Evolutionary conservation across 2,113 vertebrate genomes (phyloP).

Genomic region (Phalacrocorax brasilianus): DNA sequence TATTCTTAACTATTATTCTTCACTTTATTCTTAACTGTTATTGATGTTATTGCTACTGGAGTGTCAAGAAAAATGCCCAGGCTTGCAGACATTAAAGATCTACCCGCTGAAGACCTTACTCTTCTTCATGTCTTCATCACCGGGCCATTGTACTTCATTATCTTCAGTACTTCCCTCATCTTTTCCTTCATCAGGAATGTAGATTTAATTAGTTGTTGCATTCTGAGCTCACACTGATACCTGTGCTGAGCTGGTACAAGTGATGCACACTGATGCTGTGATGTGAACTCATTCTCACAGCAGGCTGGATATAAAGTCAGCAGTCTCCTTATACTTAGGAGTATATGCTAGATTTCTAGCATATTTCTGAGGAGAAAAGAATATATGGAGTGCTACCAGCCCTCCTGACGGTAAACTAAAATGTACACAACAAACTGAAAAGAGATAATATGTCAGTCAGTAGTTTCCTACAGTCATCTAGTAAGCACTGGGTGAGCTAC

Average conservation of each 20-base stretch:
- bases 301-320: neutral
- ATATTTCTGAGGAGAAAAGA: neutral
- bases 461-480: neutral
- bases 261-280: neutral
- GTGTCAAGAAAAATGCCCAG: neutral
- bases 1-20: neutral
- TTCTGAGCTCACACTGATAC: neutral
- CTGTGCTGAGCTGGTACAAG: neutral
- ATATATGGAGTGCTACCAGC: neutral
- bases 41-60: slow-evolving; percentile 38
- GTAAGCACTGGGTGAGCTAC: neutral
- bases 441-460: neutral
- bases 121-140: neutral
- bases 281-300: neutral
- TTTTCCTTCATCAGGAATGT: neutral
- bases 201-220: neutral
- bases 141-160: neutral
- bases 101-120: neutral
- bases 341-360: neutral
- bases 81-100: neutral
- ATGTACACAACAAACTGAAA: neutral
- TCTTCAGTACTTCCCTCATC: neutral
- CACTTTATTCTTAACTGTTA: neutral
- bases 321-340: neutral
- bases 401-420: neutral